Percentiles rank a stretch among this genome's conserved stretches.
phyloP scores from a whole-genome alignment of 2,888 invertebrate genomes.

The Erpobdella octoculata region DNA sequence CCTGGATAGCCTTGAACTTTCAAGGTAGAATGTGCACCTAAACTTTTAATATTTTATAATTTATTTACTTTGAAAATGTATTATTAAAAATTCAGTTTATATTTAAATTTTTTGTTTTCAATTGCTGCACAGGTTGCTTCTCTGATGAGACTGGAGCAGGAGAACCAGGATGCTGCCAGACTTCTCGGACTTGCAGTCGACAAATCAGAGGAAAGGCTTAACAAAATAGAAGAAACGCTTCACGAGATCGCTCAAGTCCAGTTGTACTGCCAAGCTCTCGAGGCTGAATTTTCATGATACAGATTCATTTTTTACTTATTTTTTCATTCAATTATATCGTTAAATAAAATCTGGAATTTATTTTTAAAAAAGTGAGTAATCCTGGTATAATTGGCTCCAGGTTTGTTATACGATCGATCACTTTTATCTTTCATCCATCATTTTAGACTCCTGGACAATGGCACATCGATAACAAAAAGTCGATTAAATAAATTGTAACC shows the following conservation, averaged over 20 bases:
- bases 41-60: background rate
- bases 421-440: too few species aligned
- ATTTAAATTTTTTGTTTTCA: too few species aligned
- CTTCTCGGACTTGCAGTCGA: conserved; percentile 74
- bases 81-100: conserved; percentile 7
- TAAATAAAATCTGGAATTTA: too few species aligned
- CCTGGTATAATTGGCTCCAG: too few species aligned
- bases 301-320: background rate
- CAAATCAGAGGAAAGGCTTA: conserved; percentile 75
- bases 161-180: conserved; percentile 84
- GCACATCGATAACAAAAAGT: too few species aligned
- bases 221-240: conserved; percentile 79
- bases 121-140: conserved; percentile 43
- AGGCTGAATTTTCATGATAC: conserved; percentile 26
- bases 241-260: conserved; percentile 66
- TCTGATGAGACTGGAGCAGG: conserved; percentile 65
- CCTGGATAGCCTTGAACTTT: too few species aligned
- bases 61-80: background rate
- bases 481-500: too few species aligned
- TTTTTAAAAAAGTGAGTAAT: background rate
- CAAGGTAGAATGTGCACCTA: background rate
- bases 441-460: too few species aligned
- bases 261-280: conserved; percentile 44
- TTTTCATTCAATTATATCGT: too few species aligned
- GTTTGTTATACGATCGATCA: too few species aligned